Conservation (phyloP, 2,113 vertebrate species). For the Papio anubis region DNA sequence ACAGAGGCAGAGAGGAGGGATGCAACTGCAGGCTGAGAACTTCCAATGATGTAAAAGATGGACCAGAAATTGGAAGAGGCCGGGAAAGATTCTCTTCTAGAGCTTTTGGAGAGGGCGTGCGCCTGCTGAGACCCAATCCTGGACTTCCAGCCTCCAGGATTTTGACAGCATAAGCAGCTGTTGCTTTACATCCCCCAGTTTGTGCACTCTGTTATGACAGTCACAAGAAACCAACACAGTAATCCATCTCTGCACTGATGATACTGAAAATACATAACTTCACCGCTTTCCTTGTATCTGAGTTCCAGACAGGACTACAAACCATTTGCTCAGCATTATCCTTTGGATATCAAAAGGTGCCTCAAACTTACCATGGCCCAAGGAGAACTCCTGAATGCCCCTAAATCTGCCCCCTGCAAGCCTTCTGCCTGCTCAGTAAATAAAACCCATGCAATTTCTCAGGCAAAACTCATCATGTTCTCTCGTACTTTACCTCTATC, state of each 20-base stretch:
- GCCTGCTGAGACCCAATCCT: background rate
- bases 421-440: background rate
- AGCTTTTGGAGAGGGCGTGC: background rate
- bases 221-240: background rate
- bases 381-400: background rate
- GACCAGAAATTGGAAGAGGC: background rate
- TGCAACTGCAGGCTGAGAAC: background rate
- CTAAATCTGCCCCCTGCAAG: background rate
- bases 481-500: background rate
- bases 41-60: accelerated
- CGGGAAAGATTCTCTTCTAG: background rate
- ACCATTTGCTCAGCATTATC: accelerated
- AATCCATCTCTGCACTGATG: background rate
- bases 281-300: background rate
- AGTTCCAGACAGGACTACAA: background rate
- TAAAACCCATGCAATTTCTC: background rate
- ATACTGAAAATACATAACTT: background rate
- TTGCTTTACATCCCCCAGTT: background rate
- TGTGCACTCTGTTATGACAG: background rate
- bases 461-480: background rate
- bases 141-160: background rate
- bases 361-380: background rate
- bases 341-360: background rate
- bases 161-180: background rate
- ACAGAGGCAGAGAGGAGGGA: background rate